A percentile compares a stretch with the other conserved stretches of the same genome.
Conservation (phyloP, 1,140 invertebrate species). For the Pseudomyrmex dendroicus region DNA sequence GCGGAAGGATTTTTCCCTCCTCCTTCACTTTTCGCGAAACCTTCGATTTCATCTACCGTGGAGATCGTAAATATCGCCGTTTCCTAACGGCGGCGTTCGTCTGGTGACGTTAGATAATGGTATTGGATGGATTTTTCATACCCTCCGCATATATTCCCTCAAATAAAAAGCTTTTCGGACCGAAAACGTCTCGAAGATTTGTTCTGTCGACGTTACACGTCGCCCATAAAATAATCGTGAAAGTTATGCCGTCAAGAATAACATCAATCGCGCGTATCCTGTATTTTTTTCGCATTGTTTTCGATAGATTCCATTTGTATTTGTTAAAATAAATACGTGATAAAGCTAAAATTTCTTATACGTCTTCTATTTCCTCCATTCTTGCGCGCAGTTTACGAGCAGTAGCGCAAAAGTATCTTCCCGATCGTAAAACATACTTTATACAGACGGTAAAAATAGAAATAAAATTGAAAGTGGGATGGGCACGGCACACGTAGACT, state of each 20-base stretch:
- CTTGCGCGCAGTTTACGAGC: background rate
- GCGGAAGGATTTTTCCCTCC: too few relatives aligned
- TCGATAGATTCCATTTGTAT: background rate
- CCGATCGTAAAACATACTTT: background rate
- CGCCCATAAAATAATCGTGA: background rate
- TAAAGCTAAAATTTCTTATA: background rate
- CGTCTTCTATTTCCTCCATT: background rate
- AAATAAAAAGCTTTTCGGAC: constrained; percentile 20
- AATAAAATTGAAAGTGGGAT: background rate
- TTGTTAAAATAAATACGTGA: background rate
- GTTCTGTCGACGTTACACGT: background rate
- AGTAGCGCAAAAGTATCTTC: background rate
- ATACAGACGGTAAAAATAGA: background rate
- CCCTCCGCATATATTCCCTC: constrained; percentile 24
- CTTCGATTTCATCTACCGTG: constrained; percentile 66
- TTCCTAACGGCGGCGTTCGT: constrained; percentile 29
- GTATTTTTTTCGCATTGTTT: background rate
- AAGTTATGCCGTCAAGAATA: background rate
- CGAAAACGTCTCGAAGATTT: background rate
- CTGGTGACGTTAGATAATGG: constrained; percentile 45
- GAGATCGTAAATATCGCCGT: constrained; percentile 62
- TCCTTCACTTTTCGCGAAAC: background rate
- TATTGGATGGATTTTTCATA: constrained; percentile 58
- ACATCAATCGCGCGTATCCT: background rate
- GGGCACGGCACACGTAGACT: background rate